Evolutionary conservation across 2,113 vertebrate genomes (phyloP).

Genomic region (Lutjanus erythropterus): DNA sequence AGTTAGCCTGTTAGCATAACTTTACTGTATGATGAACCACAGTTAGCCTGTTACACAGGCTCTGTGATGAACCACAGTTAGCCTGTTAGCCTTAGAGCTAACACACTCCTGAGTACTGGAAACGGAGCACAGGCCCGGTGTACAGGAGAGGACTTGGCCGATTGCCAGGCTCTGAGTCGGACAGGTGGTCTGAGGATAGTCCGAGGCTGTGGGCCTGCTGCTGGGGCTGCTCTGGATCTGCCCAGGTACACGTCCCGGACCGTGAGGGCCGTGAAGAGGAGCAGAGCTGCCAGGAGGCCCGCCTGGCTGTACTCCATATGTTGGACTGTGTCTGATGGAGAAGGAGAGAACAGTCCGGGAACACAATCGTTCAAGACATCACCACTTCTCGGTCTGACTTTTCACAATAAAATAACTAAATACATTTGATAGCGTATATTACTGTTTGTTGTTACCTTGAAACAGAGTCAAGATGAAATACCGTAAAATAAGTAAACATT

Average conservation of each 20-base stretch:
- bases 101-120: conserved; percentile 84
- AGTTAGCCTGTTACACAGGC: no score
- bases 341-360: neutral
- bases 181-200: neutral
- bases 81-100: conserved; percentile 5
- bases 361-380: no score
- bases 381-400: no score
- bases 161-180: conserved; percentile 34
- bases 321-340: neutral
- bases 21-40: no score
- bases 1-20: no score
- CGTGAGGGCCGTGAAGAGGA: conserved; percentile 83
- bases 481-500: no score
- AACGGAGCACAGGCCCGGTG: conserved; percentile 80
- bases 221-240: conserved; percentile 45
- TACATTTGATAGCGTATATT: no score
- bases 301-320: conserved; percentile 84
- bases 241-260: conserved; percentile 82
- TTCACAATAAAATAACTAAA: no score
- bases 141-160: conserved; percentile 70
- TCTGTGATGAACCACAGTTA: no score
- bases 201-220: conserved; percentile 41
- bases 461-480: no score
- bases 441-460: no score
- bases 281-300: conserved; percentile 79